Conservation (phyloP, 2,113 vertebrate species). For the Dasypus novemcinctus region DNA sequence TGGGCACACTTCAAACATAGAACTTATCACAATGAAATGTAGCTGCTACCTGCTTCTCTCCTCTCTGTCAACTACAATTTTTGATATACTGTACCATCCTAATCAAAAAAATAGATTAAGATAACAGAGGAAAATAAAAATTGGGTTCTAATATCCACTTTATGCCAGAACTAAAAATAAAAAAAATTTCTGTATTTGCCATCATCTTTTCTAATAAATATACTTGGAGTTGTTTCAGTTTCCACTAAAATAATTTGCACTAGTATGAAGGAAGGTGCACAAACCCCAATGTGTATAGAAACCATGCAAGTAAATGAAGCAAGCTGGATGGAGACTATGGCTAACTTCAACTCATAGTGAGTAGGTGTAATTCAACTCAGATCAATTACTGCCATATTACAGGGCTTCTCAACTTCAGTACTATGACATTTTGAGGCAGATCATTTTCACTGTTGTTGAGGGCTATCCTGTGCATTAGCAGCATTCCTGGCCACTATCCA, state of each 20-base stretch:
- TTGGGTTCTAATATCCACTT: conserved; percentile 2
- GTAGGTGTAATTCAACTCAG: background rate
- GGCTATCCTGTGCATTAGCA: background rate
- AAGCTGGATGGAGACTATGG: background rate
- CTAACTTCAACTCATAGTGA: background rate
- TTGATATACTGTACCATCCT: background rate
- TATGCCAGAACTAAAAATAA: background rate
- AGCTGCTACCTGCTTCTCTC: background rate
- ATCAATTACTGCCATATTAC: background rate
- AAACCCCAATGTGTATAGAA: background rate
- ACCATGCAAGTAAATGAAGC: background rate
- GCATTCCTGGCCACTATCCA: background rate
- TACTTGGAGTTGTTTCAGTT: background rate
- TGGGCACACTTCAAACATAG: too few relatives aligned
- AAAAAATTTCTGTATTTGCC: background rate
- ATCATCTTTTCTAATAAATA: background rate
- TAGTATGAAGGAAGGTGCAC: background rate
- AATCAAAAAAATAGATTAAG: conserved; percentile 21
- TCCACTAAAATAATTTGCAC: background rate
- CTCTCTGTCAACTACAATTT: background rate
- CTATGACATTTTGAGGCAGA: background rate
- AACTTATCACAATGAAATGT: too few relatives aligned
- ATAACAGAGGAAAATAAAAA: conserved; percentile 1
- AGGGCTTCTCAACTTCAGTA: background rate
- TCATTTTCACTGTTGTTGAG: background rate